A percentile compares a stretch with the other conserved stretches of the same genome.
Evolutionary conservation across 2,113 vertebrate species (phyloP).

Genomic region (Phrynosoma platyrhinos): DNA sequence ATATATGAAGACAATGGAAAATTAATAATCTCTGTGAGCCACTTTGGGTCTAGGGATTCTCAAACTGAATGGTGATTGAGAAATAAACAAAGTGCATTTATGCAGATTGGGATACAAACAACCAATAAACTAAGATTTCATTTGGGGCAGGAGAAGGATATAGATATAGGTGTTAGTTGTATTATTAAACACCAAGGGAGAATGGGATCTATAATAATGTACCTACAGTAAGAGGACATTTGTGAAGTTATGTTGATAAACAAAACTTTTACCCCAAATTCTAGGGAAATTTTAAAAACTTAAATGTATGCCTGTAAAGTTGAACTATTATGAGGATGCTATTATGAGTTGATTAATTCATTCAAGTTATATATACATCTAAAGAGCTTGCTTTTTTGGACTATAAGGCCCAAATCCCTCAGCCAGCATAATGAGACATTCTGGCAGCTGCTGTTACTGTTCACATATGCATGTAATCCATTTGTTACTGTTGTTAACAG

Average conservation of each 20-base stretch:
- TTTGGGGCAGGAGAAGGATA: neutral
- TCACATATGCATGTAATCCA: too few species aligned
- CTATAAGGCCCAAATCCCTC: too few species aligned
- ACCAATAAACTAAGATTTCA: neutral
- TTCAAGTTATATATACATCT: too few species aligned
- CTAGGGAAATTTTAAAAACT: neutral
- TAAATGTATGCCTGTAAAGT: neutral
- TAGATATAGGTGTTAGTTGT: neutral
- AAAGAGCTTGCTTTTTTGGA: too few species aligned
- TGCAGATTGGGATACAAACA: neutral
- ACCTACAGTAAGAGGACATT: constrained; percentile 14
- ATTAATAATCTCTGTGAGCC: constrained; percentile 54
- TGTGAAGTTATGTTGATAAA: constrained; percentile 8
- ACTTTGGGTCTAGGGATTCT: constrained; percentile 30
- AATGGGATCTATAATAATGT: neutral
- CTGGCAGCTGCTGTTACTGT: too few species aligned
- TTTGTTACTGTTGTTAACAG: too few species aligned
- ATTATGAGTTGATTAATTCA: too few species aligned
- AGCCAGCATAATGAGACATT: too few species aligned
- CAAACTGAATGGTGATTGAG: neutral
- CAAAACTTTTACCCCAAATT: too few species aligned
- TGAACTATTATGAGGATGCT: neutral
- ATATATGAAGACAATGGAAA: constrained; percentile 51
- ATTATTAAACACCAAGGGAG: neutral
- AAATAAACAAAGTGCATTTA: constrained; percentile 14